A percentile compares a stretch with the other conserved stretches of the same genome.
phyloP scores from a whole-genome alignment of 2,888 invertebrate genomes.

The Lordiphosa andalusiaca region DNA sequence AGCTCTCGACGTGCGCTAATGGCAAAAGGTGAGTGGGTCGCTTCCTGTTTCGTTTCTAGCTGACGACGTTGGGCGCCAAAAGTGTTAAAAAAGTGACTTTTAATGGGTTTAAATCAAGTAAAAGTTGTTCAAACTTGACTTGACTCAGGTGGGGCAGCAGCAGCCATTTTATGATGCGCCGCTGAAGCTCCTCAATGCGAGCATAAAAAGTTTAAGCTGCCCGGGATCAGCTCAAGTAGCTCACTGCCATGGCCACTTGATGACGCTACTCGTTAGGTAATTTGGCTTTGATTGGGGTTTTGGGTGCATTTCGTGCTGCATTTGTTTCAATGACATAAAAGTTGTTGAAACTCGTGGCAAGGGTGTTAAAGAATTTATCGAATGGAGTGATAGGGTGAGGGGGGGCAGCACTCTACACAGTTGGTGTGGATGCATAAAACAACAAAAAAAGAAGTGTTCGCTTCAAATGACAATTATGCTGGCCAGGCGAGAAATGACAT shows the following conservation, averaged over 20 bases:
- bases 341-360: constrained; percentile 16
- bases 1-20: constrained; percentile 37
- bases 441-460: constrained; percentile 17
- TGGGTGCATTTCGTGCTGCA: constrained; percentile 65
- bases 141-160: constrained; percentile 46
- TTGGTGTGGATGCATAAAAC: too few species aligned
- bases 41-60: constrained; percentile 2
- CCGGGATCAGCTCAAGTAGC: constrained; percentile 63
- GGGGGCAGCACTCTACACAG: too few species aligned
- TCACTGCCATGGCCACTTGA: constrained; percentile 53
- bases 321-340: constrained; percentile 67
- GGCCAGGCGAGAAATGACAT: constrained; percentile 38
- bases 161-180: constrained; percentile 61
- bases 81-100: constrained; percentile 77
- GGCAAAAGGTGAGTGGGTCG: constrained; percentile 53
- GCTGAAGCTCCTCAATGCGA: constrained; percentile 36
- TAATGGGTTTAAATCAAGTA: constrained; percentile 78
- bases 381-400: too few species aligned
- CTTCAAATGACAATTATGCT: constrained; percentile 62
- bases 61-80: constrained; percentile 44
- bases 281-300: constrained; percentile 70
- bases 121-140: constrained; percentile 74
- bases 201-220: constrained; percentile 52
- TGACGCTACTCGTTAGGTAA: constrained; percentile 68
- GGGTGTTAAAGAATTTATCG: too few species aligned